Conservation (phyloP, 2,888 invertebrate species). For the Sthenelais limicola region DNA sequence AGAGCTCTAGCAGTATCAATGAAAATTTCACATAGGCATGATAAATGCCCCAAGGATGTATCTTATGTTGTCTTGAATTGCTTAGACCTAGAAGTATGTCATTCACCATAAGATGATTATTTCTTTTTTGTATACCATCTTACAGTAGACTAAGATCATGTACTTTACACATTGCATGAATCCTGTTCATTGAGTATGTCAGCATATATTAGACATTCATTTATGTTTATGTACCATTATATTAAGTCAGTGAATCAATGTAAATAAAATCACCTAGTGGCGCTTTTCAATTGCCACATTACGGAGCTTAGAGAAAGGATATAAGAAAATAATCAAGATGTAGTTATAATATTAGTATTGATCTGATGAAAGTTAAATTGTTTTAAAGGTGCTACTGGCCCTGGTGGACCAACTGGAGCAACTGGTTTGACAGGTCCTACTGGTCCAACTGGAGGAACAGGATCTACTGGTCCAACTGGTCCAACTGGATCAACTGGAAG, state of each 20-base stretch:
- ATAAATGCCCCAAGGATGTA: neutral
- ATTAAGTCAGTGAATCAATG: no score
- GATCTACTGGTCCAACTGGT: slow-evolving; percentile 27
- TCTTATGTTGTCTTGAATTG: no score
- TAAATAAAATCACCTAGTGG: neutral
- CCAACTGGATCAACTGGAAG: slow-evolving; percentile 26
- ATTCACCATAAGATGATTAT: neutral
- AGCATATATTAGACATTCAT: no score
- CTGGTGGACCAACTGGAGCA: slow-evolving; percentile 31
- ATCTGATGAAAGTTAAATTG: neutral
- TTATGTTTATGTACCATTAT: no score
- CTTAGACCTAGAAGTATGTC: neutral
- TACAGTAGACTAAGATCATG: no score
- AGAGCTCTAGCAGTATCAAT: no score
- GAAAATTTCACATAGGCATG: neutral
- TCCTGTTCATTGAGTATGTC: no score
- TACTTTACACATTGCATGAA: no score
- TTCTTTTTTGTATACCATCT: no score
- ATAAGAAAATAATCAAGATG: neutral
- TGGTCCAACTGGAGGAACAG: slow-evolving; percentile 16
- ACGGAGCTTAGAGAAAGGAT: neutral
- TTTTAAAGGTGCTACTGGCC: slow-evolving; percentile 31
- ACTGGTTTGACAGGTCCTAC: slow-evolving; percentile 40
- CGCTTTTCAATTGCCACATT: neutral
- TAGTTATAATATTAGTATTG: neutral